Evolutionary conservation across 2,113 vertebrate species (phyloP), one percentile per base, ranked within the genome.

Genomic region (Hirundichthys speculiger): DNA sequence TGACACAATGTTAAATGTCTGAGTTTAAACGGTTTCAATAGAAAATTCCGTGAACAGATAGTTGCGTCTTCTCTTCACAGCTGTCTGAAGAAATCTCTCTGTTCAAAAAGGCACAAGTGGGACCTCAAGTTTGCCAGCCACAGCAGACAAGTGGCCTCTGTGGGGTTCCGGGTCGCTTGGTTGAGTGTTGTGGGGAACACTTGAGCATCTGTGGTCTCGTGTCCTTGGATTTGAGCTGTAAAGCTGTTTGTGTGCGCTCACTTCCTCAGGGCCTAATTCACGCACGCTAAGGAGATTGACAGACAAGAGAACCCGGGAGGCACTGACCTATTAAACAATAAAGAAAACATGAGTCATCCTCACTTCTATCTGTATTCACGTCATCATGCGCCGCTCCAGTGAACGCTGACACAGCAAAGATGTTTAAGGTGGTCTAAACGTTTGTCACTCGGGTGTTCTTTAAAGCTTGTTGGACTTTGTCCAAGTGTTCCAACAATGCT

Each of bases 221-320:
- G 54, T 65, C 64, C 54, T 73, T 55, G 74, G 59, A 60, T 52
- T 30, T 73, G 71, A 79, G 68, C 82, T 34, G 38, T 47, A 86
- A 83, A 86, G 50, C 80, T 62, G 55, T 79, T 83, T 46, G 71
- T 60, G 39, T 53, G 15, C 18, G 34, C 38, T 61, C 18, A 39
- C 65, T 81, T 86, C 79, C 73, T 69, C 9, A 0, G 45, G 24
- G 38, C 57, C 64, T 70, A 71, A 79, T 77, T 80, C 57, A 80
- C 83, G 80, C 57, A 13, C 10, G 22, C 34, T 83, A 70, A 87
- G 60, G 48, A 60, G 83, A 74, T 75, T 83, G 75, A 73, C 53
- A 69, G 60, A 38, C 42, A 54, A 40, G 14, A 39, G 50, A 60
- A 24, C 48, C 10, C 22, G 2, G 13, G 71, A 51, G 20, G 16